A percentile compares a stretch with the other conserved stretches of the same genome.
phyloP scores from a whole-genome alignment of 1,140 invertebrate genomes.

The Hydropsyche tenuis region DNA sequence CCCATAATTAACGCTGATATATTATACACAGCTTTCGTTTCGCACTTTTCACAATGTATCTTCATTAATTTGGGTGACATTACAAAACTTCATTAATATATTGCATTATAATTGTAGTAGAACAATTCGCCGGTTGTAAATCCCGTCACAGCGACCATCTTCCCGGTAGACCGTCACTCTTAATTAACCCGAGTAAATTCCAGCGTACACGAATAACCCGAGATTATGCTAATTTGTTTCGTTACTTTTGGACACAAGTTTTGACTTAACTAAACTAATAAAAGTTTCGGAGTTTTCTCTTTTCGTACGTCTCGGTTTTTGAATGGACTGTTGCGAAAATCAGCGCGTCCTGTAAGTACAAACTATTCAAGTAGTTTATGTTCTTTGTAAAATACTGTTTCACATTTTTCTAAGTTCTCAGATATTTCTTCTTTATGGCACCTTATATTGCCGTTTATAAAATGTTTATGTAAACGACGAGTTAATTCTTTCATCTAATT shows the following conservation, averaged over 20 bases:
- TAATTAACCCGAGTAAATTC: slow-evolving; percentile 30
- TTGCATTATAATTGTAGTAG: slow-evolving; percentile 26
- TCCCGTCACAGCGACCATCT: background rate
- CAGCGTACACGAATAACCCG: slow-evolving; percentile 16
- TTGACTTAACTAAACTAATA: background rate
- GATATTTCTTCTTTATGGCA: no score
- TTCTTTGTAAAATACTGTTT: no score
- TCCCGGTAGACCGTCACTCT: slow-evolving; percentile 25
- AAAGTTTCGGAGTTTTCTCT: slow-evolving; percentile 3
- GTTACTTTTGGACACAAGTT: slow-evolving; percentile 13
- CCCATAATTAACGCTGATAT: no score
- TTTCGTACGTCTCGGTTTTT: background rate
- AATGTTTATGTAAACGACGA: background rate
- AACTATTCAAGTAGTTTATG: no score
- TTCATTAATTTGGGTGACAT: slow-evolving; percentile 18
- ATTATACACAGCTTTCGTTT: no score
- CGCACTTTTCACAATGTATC: no score
- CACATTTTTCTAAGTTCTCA: no score
- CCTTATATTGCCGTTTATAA: no score
- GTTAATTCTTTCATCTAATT: background rate
- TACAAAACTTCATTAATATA: slow-evolving; percentile 3
- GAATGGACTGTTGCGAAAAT: no score
- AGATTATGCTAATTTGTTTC: slow-evolving; percentile 40
- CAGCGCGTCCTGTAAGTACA: no score
- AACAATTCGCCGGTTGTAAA: slow-evolving; percentile 13